Evolutionary conservation across 2,888 invertebrate genomes (phyloP).

Genomic region (Bombylius discolor): DNA sequence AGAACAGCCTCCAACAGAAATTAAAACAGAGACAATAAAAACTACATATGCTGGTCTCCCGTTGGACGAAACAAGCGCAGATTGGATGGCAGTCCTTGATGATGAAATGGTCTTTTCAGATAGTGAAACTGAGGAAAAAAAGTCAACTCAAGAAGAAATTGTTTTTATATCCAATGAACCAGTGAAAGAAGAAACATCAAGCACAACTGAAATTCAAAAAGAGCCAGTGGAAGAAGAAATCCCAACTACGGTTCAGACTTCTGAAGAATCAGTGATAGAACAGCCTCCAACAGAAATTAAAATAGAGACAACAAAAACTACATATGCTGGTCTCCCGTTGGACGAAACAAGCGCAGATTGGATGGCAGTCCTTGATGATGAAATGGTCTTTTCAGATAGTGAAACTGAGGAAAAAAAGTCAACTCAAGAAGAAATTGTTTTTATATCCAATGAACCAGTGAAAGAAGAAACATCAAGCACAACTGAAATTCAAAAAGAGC

Average conservation of each 20-base stretch:
- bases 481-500: background rate
- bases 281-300: too few species aligned
- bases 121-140: constrained; percentile 19
- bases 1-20: too few species aligned
- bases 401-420: constrained; percentile 13
- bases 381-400: constrained; percentile 29
- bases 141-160: background rate
- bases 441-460: background rate
- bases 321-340: constrained; percentile 24
- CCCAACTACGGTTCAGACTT: too few species aligned
- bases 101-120: constrained; percentile 31
- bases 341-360: constrained; percentile 25
- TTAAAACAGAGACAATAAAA: background rate
- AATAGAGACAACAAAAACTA: constrained; percentile 12
- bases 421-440: background rate
- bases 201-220: constrained; percentile 7
- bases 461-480: background rate
- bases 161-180: background rate
- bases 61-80: constrained; percentile 22
- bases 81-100: constrained; percentile 31
- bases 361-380: constrained; percentile 32
- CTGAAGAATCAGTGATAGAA: too few species aligned
- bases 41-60: constrained; percentile 23
- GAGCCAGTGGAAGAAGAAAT: constrained; percentile 16
- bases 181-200: background rate